These are phyloP conservation scores for Dasysyrphus albostriatus DNA, from an alignment of 2,888 invertebrate species.

Conservation along the genomic window DNA sequence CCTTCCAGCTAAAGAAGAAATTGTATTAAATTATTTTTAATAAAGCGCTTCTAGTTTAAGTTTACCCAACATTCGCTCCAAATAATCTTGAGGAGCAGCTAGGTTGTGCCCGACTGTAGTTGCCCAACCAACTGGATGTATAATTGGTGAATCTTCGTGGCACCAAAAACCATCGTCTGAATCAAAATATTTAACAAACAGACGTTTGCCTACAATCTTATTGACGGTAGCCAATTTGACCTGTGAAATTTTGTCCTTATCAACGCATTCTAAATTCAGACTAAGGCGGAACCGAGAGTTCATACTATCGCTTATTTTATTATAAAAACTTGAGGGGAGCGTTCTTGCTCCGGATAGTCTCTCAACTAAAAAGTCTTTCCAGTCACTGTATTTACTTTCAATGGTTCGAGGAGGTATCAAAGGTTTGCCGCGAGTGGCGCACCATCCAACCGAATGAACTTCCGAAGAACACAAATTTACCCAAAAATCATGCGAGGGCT, in stretches of 20 bases:
- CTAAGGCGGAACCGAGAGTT: constrained; percentile 93
- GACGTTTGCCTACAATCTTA: constrained; percentile 95
- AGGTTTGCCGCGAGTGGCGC: constrained; percentile 97
- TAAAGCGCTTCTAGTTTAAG: not conserved
- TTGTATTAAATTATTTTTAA: not conserved
- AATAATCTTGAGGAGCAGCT: constrained; percentile 92
- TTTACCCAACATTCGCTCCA: constrained; percentile 89
- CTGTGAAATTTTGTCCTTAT: constrained; percentile 97
- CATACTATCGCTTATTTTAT: constrained; percentile 93
- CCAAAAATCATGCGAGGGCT: constrained; percentile 97
- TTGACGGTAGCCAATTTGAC: constrained; percentile 95
- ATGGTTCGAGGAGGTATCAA: constrained; percentile 97
- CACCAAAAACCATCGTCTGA: constrained; percentile 98
- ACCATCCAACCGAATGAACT: constrained; percentile 99
- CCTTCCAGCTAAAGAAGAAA: constrained; percentile 80
- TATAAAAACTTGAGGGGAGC: constrained; percentile 95
- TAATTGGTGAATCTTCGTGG: constrained; percentile 96
- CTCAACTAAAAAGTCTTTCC: constrained; percentile 97
- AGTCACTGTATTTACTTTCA: constrained; percentile 96
- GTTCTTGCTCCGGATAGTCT: constrained; percentile 97
- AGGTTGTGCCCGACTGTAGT: constrained; percentile 94
- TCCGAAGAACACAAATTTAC: constrained; percentile 96
- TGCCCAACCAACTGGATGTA: constrained; percentile 99
- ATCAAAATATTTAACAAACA: constrained; percentile 95
- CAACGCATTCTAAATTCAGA: constrained; percentile 95